Base-by-base conservation (phyloP, 2,888 invertebrate species). In the Lucinisca nassula region DNA sequence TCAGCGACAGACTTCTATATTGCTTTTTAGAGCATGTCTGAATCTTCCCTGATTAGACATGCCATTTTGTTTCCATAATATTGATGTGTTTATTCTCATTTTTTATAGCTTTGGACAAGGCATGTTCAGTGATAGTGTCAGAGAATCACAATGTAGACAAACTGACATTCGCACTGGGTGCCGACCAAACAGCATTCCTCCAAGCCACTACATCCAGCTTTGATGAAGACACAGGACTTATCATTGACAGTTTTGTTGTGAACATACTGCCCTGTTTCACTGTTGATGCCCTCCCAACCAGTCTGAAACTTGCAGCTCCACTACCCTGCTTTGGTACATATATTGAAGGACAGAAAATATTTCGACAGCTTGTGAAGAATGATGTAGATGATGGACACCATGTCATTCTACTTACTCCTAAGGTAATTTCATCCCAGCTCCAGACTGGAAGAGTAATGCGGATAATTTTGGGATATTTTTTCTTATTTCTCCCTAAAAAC, bases 261-360 rank as follows among this genome's bases (percentile, higher is more conserved):
- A 92, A 92, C 79, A 85, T 92, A 12, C 85, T 88, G 24, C 92
- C 92, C 0, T 90, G 90, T 37, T 87, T 85, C 72, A 82, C 84
- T 27, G 55, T 92, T 14, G 85, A 85, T 35, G 79, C 73, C n/a
- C 40, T 92, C 4, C 92, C 92, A 0, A 84, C 90, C 21, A 91
- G 87, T 51, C 51, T 92, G 12, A 88, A 87, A n/a, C 74, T 92
- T 8, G 67, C 74, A 10, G 90, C 91, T 12, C 92, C 92, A 1
- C 74, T 92, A 14, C 92, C 92, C 12, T 90, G 90, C 67, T 91
- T 90, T 67, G 87, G 92, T 30, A 73, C 82, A 8, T 90, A 90
- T 38, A 84, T 89, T 8, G 90, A 86, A 27, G 87, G 84, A 14
- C 90, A 91, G 74, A 89, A 85, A 32, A 83, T 87, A 30, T 90